These are phyloP conservation scores for Tautogolabrus adspersus DNA, from an alignment of 2,113 vertebrate species.

Conservation along the genomic window DNA sequence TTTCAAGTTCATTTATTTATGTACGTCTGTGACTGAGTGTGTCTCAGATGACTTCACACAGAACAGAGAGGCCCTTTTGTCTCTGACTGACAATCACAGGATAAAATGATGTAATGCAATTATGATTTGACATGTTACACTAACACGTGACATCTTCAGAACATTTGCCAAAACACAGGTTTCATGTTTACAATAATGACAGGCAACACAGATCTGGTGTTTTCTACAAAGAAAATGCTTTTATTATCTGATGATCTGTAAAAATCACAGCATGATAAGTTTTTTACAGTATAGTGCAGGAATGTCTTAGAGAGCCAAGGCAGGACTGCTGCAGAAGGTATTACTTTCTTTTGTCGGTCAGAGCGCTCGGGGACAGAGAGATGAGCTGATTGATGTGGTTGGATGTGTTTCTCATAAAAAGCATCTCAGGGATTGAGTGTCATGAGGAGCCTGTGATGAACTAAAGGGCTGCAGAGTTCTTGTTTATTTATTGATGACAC, in stretches of 20 bases:
- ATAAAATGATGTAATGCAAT: not conserved
- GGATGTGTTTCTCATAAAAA: slow-evolving; percentile 45
- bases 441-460: slow-evolving; percentile 26
- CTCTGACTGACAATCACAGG: not conserved
- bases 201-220: not conserved
- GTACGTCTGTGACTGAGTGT: not conserved
- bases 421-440: slow-evolving; percentile 32
- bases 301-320: not conserved
- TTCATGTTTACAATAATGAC: not conserved
- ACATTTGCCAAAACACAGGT: not conserved
- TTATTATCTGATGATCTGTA: not conserved
- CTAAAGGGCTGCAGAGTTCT: slow-evolving; percentile 16
- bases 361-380: slow-evolving; percentile 19
- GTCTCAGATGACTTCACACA: not conserved
- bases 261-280: not conserved
- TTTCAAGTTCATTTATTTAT: slow-evolving; percentile 1
- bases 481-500: slow-evolving; percentile 73
- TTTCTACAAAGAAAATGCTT: too few relatives aligned
- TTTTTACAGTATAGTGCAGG: not conserved
- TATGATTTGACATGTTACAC: not conserved
- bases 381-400: slow-evolving; percentile 39
- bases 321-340: not conserved
- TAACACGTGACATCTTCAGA: not conserved
- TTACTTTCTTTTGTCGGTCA: slow-evolving; percentile 10
- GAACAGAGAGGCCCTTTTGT: not conserved